Evolutionary conservation across 1,140 invertebrate species (phyloP), one percentile per base, ranked within the genome.

Genomic region (Callitettix versicolor): DNA sequence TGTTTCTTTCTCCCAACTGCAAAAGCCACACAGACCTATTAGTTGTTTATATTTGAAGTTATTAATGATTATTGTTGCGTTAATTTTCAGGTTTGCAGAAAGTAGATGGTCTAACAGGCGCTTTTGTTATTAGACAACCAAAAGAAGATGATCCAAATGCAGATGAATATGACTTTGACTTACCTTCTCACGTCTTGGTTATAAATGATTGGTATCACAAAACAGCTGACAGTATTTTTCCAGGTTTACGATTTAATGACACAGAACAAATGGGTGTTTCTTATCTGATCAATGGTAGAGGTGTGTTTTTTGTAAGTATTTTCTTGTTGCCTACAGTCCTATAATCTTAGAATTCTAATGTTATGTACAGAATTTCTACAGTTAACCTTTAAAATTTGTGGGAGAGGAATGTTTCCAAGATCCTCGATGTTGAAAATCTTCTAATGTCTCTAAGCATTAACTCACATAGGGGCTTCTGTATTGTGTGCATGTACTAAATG

Each of bases 281-380:
- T 14, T 67, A 76, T 38, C 60, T 77, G 18, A 69, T 77, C 52
- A 76, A 77, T 58, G 75, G 75, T 43, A 63, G 58, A 47, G 71
- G 68, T 33, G 57, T 63, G 36, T 62, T 53, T 20, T 41, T 11
- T 30, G 60, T 61, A 55, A 30, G 52, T 30, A 30, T 30, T 30
- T 30, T 3, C 9, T 30, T 30, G 2, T 21, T 18, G n/a, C 22
- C 22, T 24, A 3, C 14, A 41, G 40, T 18, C 40, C 3, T 41
- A 17, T 12, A 12, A 41, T 18, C 3, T 3, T 41, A 41, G 40
- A 41, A 41, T 41, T 3, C 3, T 17, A 12, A 41, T 4, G 40
- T 40, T 9, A 17, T 3, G 14, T 40, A 3, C 41, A 7, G 7
- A n/a, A n/a, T n/a, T n/a, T n/a, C n/a, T n/a, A n/a, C n/a, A n/a